Evolutionary conservation across 2,113 vertebrate species (phyloP), one percentile per base, ranked within the genome.

Genomic region (Cyphomyrus discorhynchus): DNA sequence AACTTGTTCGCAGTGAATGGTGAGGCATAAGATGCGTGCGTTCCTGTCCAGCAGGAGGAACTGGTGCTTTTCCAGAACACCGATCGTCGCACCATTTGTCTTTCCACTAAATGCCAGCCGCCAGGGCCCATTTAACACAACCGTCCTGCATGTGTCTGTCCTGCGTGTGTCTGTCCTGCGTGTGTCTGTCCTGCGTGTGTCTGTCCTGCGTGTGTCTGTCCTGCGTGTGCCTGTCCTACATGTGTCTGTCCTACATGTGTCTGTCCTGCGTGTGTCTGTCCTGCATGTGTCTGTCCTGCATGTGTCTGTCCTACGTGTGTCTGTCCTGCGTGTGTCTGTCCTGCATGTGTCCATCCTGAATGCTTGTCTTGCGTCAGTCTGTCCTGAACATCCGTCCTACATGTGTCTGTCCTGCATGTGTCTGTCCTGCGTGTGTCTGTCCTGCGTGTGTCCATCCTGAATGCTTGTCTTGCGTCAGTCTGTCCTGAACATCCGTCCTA

Each of bases 161-260:
- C 77, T 89, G 5, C 31, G 13, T 31, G 87, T 89, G 39, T 39
- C 39, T 39, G 39, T 39, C 88, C 91, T 56, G 5, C 53, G 6
- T 21, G 15, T 52, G 49, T 50, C 49, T 13, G 9, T 52, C 50
- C 15, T 90, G 45, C 91, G 89, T 91, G 49, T 52, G 52, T 19
- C 15, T 53, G 49, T 66, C 45, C 62, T 4, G 89, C 86, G 46
- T 87, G 90, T 91, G 35, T 35, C 88, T 88, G 89, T 91, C 88
- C 88, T 89, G n/a, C 27, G 27, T 42, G 86, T 88, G 86, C 90
- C 91, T 87, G 87, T 91, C 89, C 90, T 52, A 15, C 3, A 19
- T 53, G 15, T 53, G 50, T 19, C 50, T 0, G 42, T 90, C 53
- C 13, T 88, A 7, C 17, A 1, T 52, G 5, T 24, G 85, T 56